Conservation (phyloP, 2,888 invertebrate genomes). For the Epsilonema sp. region DNA sequence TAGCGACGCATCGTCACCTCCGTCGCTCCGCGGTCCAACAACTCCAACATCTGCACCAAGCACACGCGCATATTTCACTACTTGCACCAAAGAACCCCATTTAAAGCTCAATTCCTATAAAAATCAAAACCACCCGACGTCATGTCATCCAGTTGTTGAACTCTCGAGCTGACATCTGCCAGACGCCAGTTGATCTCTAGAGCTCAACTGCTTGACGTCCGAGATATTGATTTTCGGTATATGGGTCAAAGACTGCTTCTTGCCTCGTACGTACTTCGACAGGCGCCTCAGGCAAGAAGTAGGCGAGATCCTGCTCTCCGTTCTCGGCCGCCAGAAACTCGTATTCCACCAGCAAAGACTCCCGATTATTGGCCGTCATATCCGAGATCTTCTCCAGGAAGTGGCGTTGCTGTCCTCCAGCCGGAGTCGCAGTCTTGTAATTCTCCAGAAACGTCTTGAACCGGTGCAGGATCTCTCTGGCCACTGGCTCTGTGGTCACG, state of each 20-base stretch:
- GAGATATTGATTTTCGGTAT: too few relatives aligned
- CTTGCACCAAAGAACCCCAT: too few relatives aligned
- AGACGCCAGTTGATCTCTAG: too few relatives aligned
- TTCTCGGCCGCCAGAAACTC: conserved; percentile 55
- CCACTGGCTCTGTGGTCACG: conserved; percentile 83
- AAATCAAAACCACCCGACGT: too few relatives aligned
- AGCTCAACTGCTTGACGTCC: too few relatives aligned
- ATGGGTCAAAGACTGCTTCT: too few relatives aligned
- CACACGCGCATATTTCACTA: too few relatives aligned
- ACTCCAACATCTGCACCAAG: conserved; percentile 14
- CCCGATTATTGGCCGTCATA: conserved; percentile 38
- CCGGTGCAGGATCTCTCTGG: conserved; percentile 82
- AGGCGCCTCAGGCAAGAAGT: conserved; percentile 91
- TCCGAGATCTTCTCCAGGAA: conserved; percentile 19
- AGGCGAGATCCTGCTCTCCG: conserved; percentile 77
- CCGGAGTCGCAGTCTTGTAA: conserved; percentile 13
- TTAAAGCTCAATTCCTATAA: too few relatives aligned
- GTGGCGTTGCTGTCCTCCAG: conserved; percentile 11
- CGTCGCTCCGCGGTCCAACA: conserved; percentile 34
- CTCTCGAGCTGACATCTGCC: too few relatives aligned
- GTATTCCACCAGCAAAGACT: conserved; percentile 79
- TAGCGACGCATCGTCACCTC: conserved; percentile 64
- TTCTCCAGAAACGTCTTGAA: conserved; percentile 35
- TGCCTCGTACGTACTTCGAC: conserved; percentile 69
- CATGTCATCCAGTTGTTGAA: too few relatives aligned